phyloP scores from a whole-genome alignment of 2,113 vertebrate species.

The Diglossa brunneiventris region DNA sequence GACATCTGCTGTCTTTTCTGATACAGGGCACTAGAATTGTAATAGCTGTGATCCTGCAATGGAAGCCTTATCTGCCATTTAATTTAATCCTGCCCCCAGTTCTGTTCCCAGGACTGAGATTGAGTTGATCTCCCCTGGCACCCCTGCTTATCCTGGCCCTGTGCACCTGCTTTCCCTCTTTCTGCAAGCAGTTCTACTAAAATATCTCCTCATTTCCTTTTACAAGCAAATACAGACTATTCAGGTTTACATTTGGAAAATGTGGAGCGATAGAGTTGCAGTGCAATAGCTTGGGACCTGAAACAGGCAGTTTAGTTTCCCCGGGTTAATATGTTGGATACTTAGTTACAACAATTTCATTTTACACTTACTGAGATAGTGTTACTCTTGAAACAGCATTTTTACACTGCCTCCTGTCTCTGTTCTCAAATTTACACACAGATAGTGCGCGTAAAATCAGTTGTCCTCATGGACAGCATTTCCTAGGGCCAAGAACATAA shows the following conservation, averaged over 20 bases:
- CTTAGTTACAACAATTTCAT: not conserved
- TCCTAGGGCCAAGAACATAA: not conserved
- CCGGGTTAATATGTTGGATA: not conserved
- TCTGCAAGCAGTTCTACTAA: not conserved
- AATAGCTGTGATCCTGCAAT: not conserved
- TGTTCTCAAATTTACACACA: not conserved
- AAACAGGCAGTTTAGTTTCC: not conserved
- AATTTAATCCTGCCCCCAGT: not conserved
- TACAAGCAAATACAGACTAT: not conserved
- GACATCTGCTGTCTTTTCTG: not conserved
- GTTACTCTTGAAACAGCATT: not conserved
- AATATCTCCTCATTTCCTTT: not conserved
- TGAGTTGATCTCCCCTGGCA: not conserved
- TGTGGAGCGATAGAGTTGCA: not conserved
- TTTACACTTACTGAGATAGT: not conserved
- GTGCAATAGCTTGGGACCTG: not conserved
- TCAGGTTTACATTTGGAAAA: not conserved
- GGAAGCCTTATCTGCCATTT: not conserved
- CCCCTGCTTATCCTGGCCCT: not conserved
- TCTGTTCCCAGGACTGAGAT: not conserved
- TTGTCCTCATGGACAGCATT: not conserved
- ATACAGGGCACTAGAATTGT: not conserved
- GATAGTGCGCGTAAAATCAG: not conserved
- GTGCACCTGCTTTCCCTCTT: not conserved
- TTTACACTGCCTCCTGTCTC: not conserved